Percentiles rank a stretch among this genome's conserved stretches.
Evolutionary conservation across 1,140 invertebrate species (phyloP).

Genomic region (Spodoptera litura): DNA sequence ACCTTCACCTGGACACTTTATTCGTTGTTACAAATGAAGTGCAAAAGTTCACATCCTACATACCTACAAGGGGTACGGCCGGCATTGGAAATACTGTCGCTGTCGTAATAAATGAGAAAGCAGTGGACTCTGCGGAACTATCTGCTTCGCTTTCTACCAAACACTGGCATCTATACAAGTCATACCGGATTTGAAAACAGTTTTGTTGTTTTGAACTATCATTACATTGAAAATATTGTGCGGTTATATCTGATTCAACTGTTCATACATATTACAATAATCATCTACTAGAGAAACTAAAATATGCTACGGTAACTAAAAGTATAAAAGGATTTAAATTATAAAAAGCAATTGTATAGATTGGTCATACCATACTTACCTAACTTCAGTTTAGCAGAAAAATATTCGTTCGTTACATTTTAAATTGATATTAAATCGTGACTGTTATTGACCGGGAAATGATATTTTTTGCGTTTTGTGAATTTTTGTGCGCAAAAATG

Average conservation of each 20-base stretch:
- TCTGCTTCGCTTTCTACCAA: slow-evolving; percentile 56
- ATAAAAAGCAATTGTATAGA: slow-evolving; percentile 34
- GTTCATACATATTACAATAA: too few relatives aligned
- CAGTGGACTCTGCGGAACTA: slow-evolving; percentile 6
- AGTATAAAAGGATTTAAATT: not conserved
- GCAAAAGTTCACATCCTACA: not conserved
- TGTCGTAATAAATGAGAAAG: slow-evolving; percentile 41
- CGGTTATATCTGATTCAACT: too few relatives aligned
- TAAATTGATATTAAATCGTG: slow-evolving; percentile 30
- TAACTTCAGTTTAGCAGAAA: slow-evolving; percentile 7
- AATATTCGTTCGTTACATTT: slow-evolving; percentile 4
- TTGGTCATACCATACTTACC: slow-evolving; percentile 18
- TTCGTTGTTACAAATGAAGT: too few relatives aligned
- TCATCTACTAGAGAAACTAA: too few relatives aligned
- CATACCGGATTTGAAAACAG: slow-evolving; percentile 52
- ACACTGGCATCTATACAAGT: slow-evolving; percentile 49
- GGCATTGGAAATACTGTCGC: slow-evolving; percentile 14
- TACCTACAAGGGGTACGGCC: slow-evolving; percentile 23
- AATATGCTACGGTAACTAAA: too few relatives aligned
- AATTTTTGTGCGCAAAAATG: not conserved
- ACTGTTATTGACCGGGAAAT: slow-evolving; percentile 34
- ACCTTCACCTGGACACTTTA: too few relatives aligned
- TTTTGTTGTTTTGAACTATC: slow-evolving; percentile 1
- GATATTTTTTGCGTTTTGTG: slow-evolving; percentile 19
- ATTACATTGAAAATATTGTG: slow-evolving; percentile 4